phyloP scores from a whole-genome alignment of 2,888 invertebrate genomes.

The Schizaphis graminum region DNA sequence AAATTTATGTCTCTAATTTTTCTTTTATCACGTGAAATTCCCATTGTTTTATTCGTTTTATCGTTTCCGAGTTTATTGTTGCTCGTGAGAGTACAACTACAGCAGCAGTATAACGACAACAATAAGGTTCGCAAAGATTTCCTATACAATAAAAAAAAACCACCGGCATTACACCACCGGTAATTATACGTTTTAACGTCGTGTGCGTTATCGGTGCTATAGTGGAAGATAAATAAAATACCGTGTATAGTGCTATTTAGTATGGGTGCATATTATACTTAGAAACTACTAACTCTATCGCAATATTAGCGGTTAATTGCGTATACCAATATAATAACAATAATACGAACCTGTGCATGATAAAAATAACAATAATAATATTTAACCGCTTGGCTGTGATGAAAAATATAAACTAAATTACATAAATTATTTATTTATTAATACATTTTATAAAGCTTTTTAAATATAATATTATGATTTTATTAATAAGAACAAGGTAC shows the following conservation, averaged over 20 bases:
- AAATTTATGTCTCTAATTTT: constrained; percentile 23
- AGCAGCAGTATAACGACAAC: neutral
- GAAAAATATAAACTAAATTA: neutral
- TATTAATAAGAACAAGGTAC: no score
- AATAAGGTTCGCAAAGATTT: neutral
- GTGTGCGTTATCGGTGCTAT: neutral
- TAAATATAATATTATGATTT: no score
- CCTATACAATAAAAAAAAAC: neutral
- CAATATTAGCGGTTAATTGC: neutral
- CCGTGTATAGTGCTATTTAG: neutral
- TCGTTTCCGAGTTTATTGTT: constrained; percentile 38
- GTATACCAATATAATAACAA: constrained; percentile 12
- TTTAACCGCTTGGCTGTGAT: neutral
- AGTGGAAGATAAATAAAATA: constrained; percentile 2
- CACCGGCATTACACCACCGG: neutral
- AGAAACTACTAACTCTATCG: neutral
- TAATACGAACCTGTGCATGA: constrained; percentile 11
- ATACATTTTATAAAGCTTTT: no score
- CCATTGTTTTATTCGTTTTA: constrained; percentile 15
- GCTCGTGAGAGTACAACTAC: neutral
- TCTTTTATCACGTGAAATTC: constrained; percentile 9
- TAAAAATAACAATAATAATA: constrained; percentile 9
- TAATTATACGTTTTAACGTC: constrained; percentile 14
- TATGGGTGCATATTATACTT: neutral
- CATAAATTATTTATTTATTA: neutral